Percentiles rank a stretch among this genome's conserved stretches.
Evolutionary conservation across 2,888 invertebrate genomes (phyloP).

Genomic region (Trachelus stipa): DNA sequence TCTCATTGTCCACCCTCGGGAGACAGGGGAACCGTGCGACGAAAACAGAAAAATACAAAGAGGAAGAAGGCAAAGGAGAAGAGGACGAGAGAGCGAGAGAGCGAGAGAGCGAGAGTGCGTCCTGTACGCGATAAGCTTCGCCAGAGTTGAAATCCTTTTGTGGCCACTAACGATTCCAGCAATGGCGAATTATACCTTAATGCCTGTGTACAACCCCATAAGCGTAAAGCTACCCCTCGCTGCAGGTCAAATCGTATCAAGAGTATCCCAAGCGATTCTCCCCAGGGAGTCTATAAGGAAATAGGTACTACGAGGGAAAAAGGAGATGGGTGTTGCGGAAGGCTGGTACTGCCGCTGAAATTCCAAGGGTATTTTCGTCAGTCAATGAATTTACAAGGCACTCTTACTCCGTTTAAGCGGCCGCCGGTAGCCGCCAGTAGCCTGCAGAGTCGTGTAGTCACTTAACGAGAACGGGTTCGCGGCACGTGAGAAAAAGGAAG

Average conservation of each 20-base stretch:
- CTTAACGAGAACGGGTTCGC: conserved; percentile 65
- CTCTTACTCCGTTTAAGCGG: conserved; percentile 46
- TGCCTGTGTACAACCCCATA: conserved; percentile 45
- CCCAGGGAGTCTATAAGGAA: neutral
- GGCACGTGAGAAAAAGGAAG: conserved; percentile 60
- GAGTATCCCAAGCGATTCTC: neutral
- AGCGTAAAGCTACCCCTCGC: neutral
- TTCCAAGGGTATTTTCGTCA: conserved; percentile 61
- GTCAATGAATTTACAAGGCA: conserved; percentile 66
- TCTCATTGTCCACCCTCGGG: conserved; percentile 58
- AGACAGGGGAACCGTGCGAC: neutral
- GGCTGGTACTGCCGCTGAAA: conserved; percentile 29
- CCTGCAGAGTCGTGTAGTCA: conserved; percentile 26
- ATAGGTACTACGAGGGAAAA: no score
- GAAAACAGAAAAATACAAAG: neutral
- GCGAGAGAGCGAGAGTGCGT: neutral
- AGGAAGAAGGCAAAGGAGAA: no score
- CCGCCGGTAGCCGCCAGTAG: conserved; percentile 46
- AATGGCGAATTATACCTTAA: conserved; percentile 60
- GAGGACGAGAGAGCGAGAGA: no score
- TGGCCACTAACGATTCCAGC: conserved; percentile 59
- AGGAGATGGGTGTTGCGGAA: no score
- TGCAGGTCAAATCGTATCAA: neutral
- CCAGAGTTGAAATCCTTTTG: conserved; percentile 61
- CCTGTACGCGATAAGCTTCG: conserved; percentile 40